phyloP scores from a whole-genome alignment of 2,888 invertebrate genomes.

The Lacanobia wlatinum region DNA sequence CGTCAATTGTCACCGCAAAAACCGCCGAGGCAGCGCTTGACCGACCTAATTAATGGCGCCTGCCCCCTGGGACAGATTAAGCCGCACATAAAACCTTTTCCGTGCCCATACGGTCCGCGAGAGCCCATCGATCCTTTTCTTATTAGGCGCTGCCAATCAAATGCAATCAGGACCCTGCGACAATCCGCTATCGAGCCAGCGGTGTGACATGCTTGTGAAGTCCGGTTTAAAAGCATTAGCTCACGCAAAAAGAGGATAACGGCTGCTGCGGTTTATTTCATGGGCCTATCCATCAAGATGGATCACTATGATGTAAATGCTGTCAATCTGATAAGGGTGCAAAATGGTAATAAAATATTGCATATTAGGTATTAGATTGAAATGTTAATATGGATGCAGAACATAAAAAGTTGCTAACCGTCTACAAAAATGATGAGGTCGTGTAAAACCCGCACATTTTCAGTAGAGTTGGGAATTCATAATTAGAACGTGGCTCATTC shows the following conservation, averaged over 20 bases:
- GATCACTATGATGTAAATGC: slow-evolving; percentile 16
- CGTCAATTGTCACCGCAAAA: slow-evolving; percentile 84
- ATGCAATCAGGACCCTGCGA: slow-evolving; percentile 55
- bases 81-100: slow-evolving; percentile 86
- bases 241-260: slow-evolving; percentile 41
- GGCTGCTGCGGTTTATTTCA: slow-evolving; percentile 28
- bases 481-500: slow-evolving; percentile 62
- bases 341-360: neutral
- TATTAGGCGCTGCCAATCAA: slow-evolving; percentile 70
- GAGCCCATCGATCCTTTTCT: slow-evolving; percentile 77
- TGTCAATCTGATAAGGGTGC: slow-evolving; percentile 2
- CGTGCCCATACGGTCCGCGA: slow-evolving; percentile 76
- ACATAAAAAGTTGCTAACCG: slow-evolving; percentile 31
- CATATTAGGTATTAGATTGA: too few relatives aligned
- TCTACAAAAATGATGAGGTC: slow-evolving; percentile 50
- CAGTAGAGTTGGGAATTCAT: slow-evolving; percentile 53
- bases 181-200: slow-evolving; percentile 46
- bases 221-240: slow-evolving; percentile 49
- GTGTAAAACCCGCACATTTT: slow-evolving; percentile 46
- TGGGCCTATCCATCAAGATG: slow-evolving; percentile 33
- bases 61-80: slow-evolving; percentile 83
- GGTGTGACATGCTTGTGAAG: slow-evolving; percentile 36
- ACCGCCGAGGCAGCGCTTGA: slow-evolving; percentile 78
- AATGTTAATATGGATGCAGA: slow-evolving; percentile 4
- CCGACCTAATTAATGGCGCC: slow-evolving; percentile 85